These are phyloP conservation scores for Thunnus albacares DNA, from an alignment of 2,797 vertebrate genomes.

Conservation along the genomic window DNA sequence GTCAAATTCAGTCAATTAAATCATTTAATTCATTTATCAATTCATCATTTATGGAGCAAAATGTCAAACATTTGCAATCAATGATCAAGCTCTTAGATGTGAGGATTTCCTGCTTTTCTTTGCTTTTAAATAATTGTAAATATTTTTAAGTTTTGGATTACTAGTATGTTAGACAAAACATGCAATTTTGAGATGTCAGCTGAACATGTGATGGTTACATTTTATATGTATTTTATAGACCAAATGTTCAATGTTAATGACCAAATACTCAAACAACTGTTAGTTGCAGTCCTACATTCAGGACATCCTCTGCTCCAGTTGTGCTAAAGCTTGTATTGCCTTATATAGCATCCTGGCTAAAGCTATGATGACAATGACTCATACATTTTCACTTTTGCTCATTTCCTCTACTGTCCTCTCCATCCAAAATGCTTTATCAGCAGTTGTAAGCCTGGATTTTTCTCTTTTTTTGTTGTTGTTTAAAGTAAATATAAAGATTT, in stretches of 20 bases:
- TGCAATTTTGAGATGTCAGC: not conserved
- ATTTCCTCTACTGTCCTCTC: constrained; percentile 82
- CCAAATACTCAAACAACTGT: not conserved
- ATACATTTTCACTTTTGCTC: not conserved
- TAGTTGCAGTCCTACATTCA: not conserved
- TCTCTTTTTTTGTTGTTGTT: constrained; percentile 79
- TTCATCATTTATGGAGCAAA: not conserved
- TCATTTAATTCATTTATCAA: not conserved
- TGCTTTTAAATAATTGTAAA: not conserved
- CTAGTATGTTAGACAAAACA: not conserved
- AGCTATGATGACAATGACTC: constrained; percentile 10
- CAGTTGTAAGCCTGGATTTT: constrained; percentile 85
- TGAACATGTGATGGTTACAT: not conserved
- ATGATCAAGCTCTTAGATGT: not conserved
- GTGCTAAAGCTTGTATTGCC: not conserved
- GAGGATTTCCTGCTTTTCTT: not conserved
- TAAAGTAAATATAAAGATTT: constrained; percentile 74
- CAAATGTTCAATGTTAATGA: not conserved
- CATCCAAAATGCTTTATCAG: constrained; percentile 64
- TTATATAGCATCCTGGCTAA: not conserved
- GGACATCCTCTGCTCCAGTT: not conserved
- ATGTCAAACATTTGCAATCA: not conserved
- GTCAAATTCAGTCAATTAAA: no score
- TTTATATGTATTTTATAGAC: not conserved
- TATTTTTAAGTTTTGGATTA: not conserved